phyloP scores from a whole-genome alignment of 2,888 invertebrate species.

The Ceriagrion tenellum region DNA sequence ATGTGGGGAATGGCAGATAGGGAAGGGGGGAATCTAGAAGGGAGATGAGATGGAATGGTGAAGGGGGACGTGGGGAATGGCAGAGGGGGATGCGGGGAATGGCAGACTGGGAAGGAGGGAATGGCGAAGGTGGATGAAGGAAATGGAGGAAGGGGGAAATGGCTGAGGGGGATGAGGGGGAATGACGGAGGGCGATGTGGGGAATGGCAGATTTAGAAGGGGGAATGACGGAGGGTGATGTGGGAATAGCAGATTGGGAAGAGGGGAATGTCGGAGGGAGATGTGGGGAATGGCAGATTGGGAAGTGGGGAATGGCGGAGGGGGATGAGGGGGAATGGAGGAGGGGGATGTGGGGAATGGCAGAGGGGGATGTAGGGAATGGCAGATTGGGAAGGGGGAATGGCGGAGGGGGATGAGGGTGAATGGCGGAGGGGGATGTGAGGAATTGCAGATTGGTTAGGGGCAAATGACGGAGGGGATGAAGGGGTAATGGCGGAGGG shows the following conservation, averaged over 20 bases:
- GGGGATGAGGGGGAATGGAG: not conserved
- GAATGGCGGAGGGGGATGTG: not conserved
- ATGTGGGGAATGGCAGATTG: not conserved
- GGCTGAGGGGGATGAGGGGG: not conserved
- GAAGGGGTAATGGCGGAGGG: not conserved
- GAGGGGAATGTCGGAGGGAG: not conserved
- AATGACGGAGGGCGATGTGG: not conserved
- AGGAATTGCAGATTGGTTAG: not conserved
- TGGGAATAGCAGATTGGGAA: no score
- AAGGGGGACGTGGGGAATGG: no score
- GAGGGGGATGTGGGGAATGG: not conserved
- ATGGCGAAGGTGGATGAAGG: not conserved
- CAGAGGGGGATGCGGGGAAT: not conserved
- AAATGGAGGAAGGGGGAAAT: not conserved
- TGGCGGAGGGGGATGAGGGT: not conserved
- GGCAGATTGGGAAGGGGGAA: not conserved
- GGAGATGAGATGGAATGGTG: not conserved
- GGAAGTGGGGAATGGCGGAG: not conserved
- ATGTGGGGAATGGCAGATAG: not conserved
- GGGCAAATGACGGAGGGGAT: not conserved
- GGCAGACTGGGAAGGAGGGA: not conserved
- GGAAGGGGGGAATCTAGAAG: no score
- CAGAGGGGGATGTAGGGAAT: not conserved
- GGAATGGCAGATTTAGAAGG: not conserved
- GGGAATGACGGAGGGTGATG: no score